Conservation (phyloP, 2,797 vertebrate genomes). For the Oreochromis mossambicus region DNA sequence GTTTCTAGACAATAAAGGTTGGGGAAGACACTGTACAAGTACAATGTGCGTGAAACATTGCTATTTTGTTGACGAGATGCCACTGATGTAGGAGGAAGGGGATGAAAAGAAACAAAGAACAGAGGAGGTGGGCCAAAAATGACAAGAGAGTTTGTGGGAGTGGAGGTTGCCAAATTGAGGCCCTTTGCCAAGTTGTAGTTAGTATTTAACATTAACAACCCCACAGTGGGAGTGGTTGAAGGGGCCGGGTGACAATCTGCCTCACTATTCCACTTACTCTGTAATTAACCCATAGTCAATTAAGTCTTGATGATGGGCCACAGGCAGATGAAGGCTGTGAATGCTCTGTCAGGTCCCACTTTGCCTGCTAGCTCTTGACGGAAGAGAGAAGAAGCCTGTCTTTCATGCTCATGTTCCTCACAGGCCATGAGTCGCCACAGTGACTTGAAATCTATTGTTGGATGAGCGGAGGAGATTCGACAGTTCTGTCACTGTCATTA, state of each 20-base stretch:
- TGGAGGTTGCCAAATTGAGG: conserved; percentile 60
- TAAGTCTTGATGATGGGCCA: conserved; percentile 60
- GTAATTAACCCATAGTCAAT: conserved; percentile 74
- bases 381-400: conserved; percentile 38
- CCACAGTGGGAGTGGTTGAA: conserved; percentile 63
- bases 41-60: neutral
- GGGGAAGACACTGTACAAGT: neutral
- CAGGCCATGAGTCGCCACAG: conserved; percentile 6
- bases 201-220: conserved; percentile 72
- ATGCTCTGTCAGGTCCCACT: conserved; percentile 56
- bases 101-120: conserved; percentile 38
- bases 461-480: conserved; percentile 24
- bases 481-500: conserved; percentile 32
- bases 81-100: conserved; percentile 4
- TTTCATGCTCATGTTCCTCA: conserved; percentile 18
- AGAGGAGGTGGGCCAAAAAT: conserved; percentile 51
- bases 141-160: conserved; percentile 60
- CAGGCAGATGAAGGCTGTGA: conserved; percentile 45
- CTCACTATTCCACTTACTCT: conserved; percentile 50
- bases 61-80: conserved; percentile 36
- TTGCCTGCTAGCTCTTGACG: conserved; percentile 22
- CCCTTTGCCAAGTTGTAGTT: conserved; percentile 52
- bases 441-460: conserved; percentile 23
- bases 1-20: neutral
- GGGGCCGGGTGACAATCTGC: conserved; percentile 59